Percentiles rank a stretch among this genome's conserved stretches.
Conservation (phyloP, 2,888 invertebrate genomes). For the Noctua fimbriata region DNA sequence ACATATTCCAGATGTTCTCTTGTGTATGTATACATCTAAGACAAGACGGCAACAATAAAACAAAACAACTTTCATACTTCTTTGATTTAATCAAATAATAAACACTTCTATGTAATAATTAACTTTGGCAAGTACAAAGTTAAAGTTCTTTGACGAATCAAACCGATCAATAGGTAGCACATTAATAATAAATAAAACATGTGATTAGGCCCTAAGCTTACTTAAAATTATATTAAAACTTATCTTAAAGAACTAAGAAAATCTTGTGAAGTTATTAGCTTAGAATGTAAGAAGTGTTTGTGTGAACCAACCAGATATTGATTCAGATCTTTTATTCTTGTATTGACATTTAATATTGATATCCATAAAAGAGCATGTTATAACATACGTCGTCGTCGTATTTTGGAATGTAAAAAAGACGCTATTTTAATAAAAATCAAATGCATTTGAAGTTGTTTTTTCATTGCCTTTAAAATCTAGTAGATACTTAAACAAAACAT, state of each 20-base stretch:
- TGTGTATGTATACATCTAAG: neutral
- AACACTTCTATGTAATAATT: slow-evolving; percentile 22
- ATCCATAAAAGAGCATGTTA: slow-evolving; percentile 4
- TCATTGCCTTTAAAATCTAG: slow-evolving; percentile 3
- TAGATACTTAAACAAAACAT: neutral
- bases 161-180: slow-evolving; percentile 39
- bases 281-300: slow-evolving; percentile 19
- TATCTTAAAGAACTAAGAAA: neutral
- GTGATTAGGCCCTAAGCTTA: slow-evolving; percentile 51
- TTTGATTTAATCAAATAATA: slow-evolving; percentile 55
- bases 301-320: slow-evolving; percentile 37
- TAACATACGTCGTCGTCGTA: slow-evolving; percentile 29
- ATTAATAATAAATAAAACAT: slow-evolving; percentile 20
- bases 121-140: slow-evolving; percentile 45
- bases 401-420: slow-evolving; percentile 45
- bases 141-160: slow-evolving; percentile 32
- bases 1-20: neutral
- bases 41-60: slow-evolving; percentile 16
- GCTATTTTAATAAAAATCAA: slow-evolving; percentile 47
- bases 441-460: slow-evolving; percentile 24
- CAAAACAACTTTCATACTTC: slow-evolving; percentile 15
- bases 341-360: slow-evolving; percentile 3
- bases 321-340: slow-evolving; percentile 32
- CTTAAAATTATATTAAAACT: slow-evolving; percentile 30
- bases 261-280: slow-evolving; percentile 14